A percentile compares a stretch with the other conserved stretches of the same genome.
Conservation (phyloP, 2,888 invertebrate genomes). For the Zygogramma bicolorata region DNA sequence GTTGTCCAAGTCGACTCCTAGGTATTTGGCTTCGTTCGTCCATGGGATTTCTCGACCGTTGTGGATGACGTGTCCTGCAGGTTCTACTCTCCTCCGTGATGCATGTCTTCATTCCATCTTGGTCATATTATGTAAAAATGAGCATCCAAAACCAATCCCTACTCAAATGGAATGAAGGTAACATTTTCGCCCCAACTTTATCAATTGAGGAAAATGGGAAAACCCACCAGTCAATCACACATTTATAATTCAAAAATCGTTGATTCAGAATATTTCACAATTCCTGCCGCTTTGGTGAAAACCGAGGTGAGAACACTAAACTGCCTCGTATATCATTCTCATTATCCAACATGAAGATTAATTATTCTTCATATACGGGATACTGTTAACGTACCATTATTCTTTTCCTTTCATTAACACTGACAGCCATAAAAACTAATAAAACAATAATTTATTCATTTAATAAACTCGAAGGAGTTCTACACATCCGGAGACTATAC, state of each 20-base stretch:
- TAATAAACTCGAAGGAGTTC: conserved; percentile 31
- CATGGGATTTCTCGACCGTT: too few relatives aligned
- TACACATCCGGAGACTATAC: conserved; percentile 22
- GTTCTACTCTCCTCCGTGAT: too few relatives aligned
- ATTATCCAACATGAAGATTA: conserved; percentile 33
- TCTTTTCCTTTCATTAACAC: conserved; percentile 34
- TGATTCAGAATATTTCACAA: not conserved
- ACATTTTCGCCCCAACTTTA: too few relatives aligned
- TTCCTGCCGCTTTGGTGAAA: not conserved
- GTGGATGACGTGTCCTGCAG: too few relatives aligned
- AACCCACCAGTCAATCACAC: too few relatives aligned
- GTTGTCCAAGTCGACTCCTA: too few relatives aligned
- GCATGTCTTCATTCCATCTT: too few relatives aligned
- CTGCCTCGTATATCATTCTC: not conserved
- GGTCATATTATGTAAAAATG: too few relatives aligned
- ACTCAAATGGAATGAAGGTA: too few relatives aligned
- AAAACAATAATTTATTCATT: conserved; percentile 43
- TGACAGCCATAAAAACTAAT: conserved; percentile 44
- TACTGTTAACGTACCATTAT: conserved; percentile 39
- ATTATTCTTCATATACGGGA: conserved; percentile 38
- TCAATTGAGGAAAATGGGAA: too few relatives aligned
- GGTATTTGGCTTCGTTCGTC: too few relatives aligned
- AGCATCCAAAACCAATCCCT: too few relatives aligned
- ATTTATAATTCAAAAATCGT: not conserved
- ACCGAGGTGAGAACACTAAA: not conserved